Conservation (phyloP, 1,140 invertebrate species). For the Drosophila ercepeae region DNA sequence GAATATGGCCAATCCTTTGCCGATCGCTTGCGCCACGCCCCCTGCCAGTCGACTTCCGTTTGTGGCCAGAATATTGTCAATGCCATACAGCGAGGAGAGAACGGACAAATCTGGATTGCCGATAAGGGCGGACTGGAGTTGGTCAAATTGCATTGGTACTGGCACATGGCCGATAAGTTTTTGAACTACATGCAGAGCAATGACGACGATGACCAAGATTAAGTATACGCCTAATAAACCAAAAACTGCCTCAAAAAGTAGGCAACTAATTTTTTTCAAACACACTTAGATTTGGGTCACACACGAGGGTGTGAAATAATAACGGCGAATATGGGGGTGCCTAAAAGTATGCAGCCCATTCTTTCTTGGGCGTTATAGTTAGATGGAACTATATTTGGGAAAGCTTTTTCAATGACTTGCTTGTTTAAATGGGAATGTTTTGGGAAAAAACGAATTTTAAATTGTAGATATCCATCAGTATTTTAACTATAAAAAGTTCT, state of each 20-base stretch:
- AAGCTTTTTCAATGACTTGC: not conserved
- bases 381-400: not conserved
- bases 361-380: constrained; percentile 1
- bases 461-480: too few species aligned
- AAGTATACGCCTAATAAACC: constrained; percentile 48
- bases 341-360: constrained; percentile 63
- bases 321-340: constrained; percentile 22
- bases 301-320: constrained; percentile 26
- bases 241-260: constrained; percentile 35
- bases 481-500: not conserved
- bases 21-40: constrained; percentile 68
- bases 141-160: constrained; percentile 70
- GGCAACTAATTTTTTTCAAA: constrained; percentile 19
- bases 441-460: not conserved
- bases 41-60: constrained; percentile 59
- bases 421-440: not conserved
- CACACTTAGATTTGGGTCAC: constrained; percentile 4
- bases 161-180: constrained; percentile 74
- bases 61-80: constrained; percentile 75
- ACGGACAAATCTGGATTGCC: constrained; percentile 78
- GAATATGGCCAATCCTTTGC: constrained; percentile 71
- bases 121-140: constrained; percentile 70
- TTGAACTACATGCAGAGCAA: constrained; percentile 62
- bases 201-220: constrained; percentile 41
- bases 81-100: constrained; percentile 67